Evolutionary conservation across 2,113 vertebrate species (phyloP), one percentile per base, ranked within the genome.

Genomic region (Isichthys henryi): DNA sequence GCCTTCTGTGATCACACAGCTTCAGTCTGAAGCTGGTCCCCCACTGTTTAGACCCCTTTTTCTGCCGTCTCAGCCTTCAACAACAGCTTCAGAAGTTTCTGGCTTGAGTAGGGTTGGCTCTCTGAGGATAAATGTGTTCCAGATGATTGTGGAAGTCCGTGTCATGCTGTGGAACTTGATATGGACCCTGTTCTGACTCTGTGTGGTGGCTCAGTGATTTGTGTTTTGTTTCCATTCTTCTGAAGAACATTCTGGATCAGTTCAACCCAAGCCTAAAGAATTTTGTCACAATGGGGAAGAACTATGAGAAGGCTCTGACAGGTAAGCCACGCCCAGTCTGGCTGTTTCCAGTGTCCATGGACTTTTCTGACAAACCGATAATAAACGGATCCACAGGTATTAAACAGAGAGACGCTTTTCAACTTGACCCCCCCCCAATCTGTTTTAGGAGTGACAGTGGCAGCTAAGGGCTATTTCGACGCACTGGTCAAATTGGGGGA

Each of bases 211-310:
- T 35, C 27, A 6, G 85, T 35, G 27, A 39, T 50, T 50, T 35
- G 49, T 48, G 90, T 43, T 90, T 4, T 88, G 52, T 39, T 86
- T 8, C 2, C 85, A 90, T n/a, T 89, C 74, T 82, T 88, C 23
- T 92, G 88, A 91, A 97, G 96, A 96, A 95, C 19, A 96, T 97
- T 90, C 92, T 97, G 94, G 97, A 97, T 90, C 96, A 97, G 92
- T 97, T 97, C 92, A 97, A 97, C 91, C 97, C 97, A 93, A 96
- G 96, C 92, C 92, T 97, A 91, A 97, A 96, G 95, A 97, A 97
- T 92, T 97, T 97, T 94, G 96, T 97, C 88, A 93, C 95, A 3
- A 97, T 97, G 96, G 97, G 97, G 48, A 97, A 97, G 91, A 95
- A 96, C 92, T 97, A 97, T 89, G 96, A 97, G 90, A 97, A 96